Evolutionary conservation across 2,113 vertebrate species (phyloP), one percentile per base, ranked within the genome.

Genomic region (Cyrtonyx montezumae): DNA sequence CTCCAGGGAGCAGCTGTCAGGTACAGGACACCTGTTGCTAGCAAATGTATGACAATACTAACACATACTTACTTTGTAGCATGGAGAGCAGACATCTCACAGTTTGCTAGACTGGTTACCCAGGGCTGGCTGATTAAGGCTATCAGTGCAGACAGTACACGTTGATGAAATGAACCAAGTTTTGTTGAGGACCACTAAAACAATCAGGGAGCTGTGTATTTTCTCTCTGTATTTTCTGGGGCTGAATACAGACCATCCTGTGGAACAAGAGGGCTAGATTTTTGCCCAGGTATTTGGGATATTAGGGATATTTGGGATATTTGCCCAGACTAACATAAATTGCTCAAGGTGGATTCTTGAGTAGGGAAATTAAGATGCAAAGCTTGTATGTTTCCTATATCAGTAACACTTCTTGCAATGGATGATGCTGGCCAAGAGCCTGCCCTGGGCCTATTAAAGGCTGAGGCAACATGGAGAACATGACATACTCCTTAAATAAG

Each of bases 71-170:
- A 43, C 30, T 34, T 11, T 23, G 21, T 10, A 26, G 43, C 26
- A 45, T 0, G 0, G 13, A 63, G 59, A 18, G 48, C 4, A 65
- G 73, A 40, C 42, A 13, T 18, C n/a, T 9, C 51, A 30, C 2
- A 5, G 5, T 15, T 16, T n/a, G 13, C 34, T 28, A 11, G 28
- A 22, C 37, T 22, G 18, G 40, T 20, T 63, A n/a, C 21, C 62
- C 79, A 62, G 45, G 70, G 79, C 45, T 81, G 62, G 61, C 45
- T 66, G 19, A 19, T 53, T 53, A 26, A 42, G 11, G 20, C 15
- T 59, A 32, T 43, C 7, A 1, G 34, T 53, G 22, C 34, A 71
- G 76, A 48, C 46, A 56, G 37, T 21, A 53, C 10, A 48, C 30
- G 15, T 9, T 8, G 17, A 25, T 36, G 45, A 48, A 37, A 63